Evolutionary conservation across 2,113 vertebrate species (phyloP).

Genomic region (Chamaea fasciata): DNA sequence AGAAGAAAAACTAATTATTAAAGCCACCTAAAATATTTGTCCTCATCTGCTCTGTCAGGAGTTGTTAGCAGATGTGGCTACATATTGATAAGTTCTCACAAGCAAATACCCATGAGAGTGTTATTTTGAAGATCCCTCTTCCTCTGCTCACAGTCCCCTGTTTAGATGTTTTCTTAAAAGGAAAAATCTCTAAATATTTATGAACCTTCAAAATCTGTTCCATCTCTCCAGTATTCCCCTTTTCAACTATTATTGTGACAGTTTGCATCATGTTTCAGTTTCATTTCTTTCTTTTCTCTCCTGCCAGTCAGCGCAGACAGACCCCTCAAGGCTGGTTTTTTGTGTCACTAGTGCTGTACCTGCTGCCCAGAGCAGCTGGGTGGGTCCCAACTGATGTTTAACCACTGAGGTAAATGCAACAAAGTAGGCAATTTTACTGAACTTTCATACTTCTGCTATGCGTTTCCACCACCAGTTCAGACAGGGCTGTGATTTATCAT

Average conservation of each 20-base stretch:
- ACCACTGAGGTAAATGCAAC: not conserved
- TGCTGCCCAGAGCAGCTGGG: not conserved
- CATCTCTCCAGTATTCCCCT: not conserved
- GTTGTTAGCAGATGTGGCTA: not conserved
- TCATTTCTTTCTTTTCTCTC: not conserved
- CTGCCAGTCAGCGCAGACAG: too few relatives aligned
- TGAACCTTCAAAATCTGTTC: not conserved
- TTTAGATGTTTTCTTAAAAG: not conserved
- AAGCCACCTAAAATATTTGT: not conserved
- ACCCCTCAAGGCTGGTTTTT: not conserved
- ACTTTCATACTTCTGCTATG: not conserved
- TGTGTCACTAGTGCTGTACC: not conserved
- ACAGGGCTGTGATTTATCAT: not conserved
- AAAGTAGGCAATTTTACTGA: not conserved
- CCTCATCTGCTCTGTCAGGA: not conserved
- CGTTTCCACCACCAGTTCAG: rapidly evolving
- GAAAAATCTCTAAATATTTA: not conserved
- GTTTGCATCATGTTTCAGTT: not conserved
- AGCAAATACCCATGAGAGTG: not conserved
- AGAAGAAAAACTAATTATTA: not conserved
- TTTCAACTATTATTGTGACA: not conserved
- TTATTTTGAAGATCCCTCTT: not conserved
- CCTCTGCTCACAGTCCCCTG: not conserved
- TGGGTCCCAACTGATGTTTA: not conserved
- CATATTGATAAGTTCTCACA: not conserved